phyloP scores from a whole-genome alignment of 2,888 invertebrate genomes.

The Adineta ricciae region DNA sequence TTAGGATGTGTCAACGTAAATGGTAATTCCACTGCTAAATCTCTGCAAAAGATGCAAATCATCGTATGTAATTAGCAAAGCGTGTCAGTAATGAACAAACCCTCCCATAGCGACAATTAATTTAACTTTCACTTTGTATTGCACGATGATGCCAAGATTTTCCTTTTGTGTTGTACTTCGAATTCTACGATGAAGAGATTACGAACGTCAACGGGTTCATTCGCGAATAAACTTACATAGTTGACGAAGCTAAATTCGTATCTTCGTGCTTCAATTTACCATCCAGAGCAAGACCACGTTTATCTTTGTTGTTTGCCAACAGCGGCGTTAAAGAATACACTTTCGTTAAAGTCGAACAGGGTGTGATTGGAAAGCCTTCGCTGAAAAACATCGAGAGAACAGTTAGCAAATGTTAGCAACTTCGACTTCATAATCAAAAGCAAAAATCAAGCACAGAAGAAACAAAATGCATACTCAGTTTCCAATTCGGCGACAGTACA shows the following conservation, averaged over 20 bases:
- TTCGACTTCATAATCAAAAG: too few species aligned
- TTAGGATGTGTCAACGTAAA: slow-evolving; percentile 98
- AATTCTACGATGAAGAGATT: slow-evolving; percentile 57
- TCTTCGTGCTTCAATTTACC: slow-evolving; percentile 97
- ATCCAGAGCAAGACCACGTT: slow-evolving; percentile 90
- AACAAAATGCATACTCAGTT: slow-evolving; percentile 37
- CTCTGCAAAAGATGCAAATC: slow-evolving; percentile 55
- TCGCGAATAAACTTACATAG: slow-evolving; percentile 63
- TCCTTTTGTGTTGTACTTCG: slow-evolving; percentile 84
- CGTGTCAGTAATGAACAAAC: slow-evolving; percentile 56
- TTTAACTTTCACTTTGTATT: slow-evolving; percentile 97
- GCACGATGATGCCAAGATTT: slow-evolving; percentile 95
- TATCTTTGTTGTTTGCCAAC: slow-evolving; percentile 91
- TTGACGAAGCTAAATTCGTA: slow-evolving; percentile 93
- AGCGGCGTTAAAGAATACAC: slow-evolving; percentile 86
- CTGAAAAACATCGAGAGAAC: slow-evolving; percentile 53
- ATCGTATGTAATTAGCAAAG: background rate
- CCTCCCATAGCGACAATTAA: slow-evolving; percentile 85
- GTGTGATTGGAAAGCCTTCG: slow-evolving; percentile 84
- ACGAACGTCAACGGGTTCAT: background rate
- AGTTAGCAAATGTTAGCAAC: too few species aligned
- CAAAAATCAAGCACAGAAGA: background rate
- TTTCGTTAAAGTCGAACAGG: slow-evolving; percentile 90
- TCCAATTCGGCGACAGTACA: slow-evolving; percentile 78
- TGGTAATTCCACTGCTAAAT: slow-evolving; percentile 88